Base-by-base conservation (phyloP, 1,140 invertebrate species). In the Holcopasites calliopsidis region DNA sequence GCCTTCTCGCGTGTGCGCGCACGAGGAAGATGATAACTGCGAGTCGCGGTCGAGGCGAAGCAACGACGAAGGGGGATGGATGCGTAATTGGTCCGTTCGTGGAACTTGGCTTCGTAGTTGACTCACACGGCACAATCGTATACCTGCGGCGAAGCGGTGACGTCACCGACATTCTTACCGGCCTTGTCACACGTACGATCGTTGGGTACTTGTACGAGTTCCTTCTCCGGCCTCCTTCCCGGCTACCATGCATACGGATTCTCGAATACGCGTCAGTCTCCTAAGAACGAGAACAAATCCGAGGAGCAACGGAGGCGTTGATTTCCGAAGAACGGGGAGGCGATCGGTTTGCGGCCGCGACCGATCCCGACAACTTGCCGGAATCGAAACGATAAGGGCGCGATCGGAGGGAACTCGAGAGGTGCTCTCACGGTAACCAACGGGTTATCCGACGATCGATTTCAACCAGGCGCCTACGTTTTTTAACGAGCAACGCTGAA, bases 151-250 rank as follows among this genome's bases (percentile, higher is more conserved):
- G 13, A 50, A 33, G n/a, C 52, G 62, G n/a, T 83, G 80, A 82
- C 71, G 80, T 82, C 80, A 82, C 16, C 49, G 72, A 55, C 77
- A 84, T 84, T 84, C 81, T 66, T 80, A 69, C 55, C 75, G 76
- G 75, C 70, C 70, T 71, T 83, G 79, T 82, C 81, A 83, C 81
- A 65, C 80, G 52, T 69, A 62, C 66, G 79, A 83, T 82, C 79
- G 81, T 83, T 82, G 75, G 35, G 69, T 64, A 74, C 64, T 83
- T 83, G 70, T 83, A 82, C 79, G 81, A 78, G 76, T 79, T 83
- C 81, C 64, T 77, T 73, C 65, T 49, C 49, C 16, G n/a, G 35
- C 21, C 55, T 69, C 38, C 28, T 26, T 26, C 8, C 58, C 33
- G 21, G 3, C 10, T 23, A 35, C 64, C 31, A 68, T 40, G 52